Conservation (phyloP, 1,140 invertebrate species). For the Goniozus legneri region DNA sequence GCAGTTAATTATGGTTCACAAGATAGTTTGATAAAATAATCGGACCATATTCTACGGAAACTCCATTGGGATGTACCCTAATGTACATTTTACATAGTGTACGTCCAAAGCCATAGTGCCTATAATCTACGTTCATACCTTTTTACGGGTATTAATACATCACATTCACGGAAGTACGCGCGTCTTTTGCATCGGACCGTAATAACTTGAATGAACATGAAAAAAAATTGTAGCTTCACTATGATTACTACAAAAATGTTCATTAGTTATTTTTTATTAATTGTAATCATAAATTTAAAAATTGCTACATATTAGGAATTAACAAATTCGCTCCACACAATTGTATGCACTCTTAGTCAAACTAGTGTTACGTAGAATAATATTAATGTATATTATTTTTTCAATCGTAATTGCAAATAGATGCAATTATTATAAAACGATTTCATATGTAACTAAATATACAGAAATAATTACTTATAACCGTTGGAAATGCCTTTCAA, state of each 20-base stretch:
- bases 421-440: too few relatives aligned
- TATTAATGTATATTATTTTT: too few relatives aligned
- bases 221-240: conserved; percentile 24
- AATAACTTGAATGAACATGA: conserved; percentile 18
- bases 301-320: conserved; percentile 10
- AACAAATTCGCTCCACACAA: conserved; percentile 27
- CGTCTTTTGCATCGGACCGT: conserved; percentile 11
- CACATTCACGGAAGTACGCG: conserved; percentile 30
- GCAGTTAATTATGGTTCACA: conserved; percentile 14
- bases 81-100: conserved; percentile 53
- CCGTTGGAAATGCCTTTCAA: too few relatives aligned
- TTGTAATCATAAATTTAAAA: conserved; percentile 33
- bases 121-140: conserved; percentile 50
- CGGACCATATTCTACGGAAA: conserved; percentile 27
- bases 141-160: conserved; percentile 53
- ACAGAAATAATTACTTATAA: too few relatives aligned
- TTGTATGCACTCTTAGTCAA: conserved; percentile 20
- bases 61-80: conserved; percentile 52
- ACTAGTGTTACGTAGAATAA: conserved; percentile 26
- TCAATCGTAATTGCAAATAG: too few relatives aligned
- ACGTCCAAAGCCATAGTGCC: conserved; percentile 57
- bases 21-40: conserved; percentile 12
- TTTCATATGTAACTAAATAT: too few relatives aligned
- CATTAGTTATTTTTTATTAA: conserved; percentile 39
- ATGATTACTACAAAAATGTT: conserved; percentile 27